phyloP scores from a whole-genome alignment of 92 coral and sea anemone species.

The Virgularia gustaviana region DNA sequence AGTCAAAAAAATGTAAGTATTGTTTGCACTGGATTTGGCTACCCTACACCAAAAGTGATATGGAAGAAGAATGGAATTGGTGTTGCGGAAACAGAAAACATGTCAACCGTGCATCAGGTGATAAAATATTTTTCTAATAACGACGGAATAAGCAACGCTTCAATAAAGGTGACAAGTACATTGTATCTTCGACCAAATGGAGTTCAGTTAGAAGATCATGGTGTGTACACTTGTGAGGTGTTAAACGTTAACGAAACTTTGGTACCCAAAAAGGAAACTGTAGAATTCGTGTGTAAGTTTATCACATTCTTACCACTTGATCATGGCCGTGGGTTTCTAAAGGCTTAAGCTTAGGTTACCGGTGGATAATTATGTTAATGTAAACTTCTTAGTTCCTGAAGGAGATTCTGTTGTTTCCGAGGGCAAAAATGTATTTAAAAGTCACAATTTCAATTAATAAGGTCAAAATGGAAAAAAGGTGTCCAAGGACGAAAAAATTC shows the following conservation, averaged over 20 bases:
- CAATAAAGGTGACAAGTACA: slow-evolving; percentile 49
- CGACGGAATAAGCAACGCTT: slow-evolving; percentile 11
- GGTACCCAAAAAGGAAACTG: not conserved
- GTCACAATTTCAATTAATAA: no score
- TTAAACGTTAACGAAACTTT: slow-evolving; percentile 16
- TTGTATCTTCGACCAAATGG: slow-evolving; percentile 55
- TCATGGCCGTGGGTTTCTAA: no score
- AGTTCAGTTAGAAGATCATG: slow-evolving; percentile 55
- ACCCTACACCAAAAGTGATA: slow-evolving; percentile 52
- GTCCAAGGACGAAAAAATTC: no score
- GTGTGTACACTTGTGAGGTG: slow-evolving; percentile 64
- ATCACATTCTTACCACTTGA: no score
- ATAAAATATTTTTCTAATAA: not conserved
- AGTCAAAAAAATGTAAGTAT: slow-evolving; percentile 38
- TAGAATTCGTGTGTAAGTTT: slow-evolving; percentile 67
- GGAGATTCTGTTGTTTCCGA: no score
- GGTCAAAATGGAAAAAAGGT: no score
- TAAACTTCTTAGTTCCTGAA: no score
- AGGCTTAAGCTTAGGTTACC: no score
- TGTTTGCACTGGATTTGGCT: slow-evolving; percentile 60
- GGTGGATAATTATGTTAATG: no score
- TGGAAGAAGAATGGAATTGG: slow-evolving; percentile 44
- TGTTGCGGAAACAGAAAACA: not conserved
- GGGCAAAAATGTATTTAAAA: no score
- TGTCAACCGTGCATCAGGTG: slow-evolving; percentile 34